Conservation (phyloP, 2,113 vertebrate genomes). For the Miniopterus natalensis region DNA sequence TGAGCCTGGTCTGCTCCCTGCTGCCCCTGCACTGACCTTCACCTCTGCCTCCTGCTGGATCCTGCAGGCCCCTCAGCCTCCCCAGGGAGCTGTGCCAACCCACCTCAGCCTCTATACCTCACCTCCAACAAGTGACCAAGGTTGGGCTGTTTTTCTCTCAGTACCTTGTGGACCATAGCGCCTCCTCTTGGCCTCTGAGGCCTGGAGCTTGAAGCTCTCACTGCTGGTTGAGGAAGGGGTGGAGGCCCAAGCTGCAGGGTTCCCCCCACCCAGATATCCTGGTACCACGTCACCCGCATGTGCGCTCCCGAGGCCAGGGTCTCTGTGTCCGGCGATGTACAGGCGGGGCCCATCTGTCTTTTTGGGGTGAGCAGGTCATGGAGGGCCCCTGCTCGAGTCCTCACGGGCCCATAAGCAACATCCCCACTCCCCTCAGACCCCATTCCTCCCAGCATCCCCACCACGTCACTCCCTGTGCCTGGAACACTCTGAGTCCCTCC, state of each 20-base stretch:
- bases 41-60: not conserved
- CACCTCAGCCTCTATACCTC: not conserved
- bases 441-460: too few relatives aligned
- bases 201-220: not conserved
- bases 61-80: not conserved
- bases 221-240: accelerated
- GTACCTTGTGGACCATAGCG: too few relatives aligned
- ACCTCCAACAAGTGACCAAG: not conserved
- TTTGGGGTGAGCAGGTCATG: accelerated
- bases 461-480: not conserved
- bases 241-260: not conserved
- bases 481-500: not conserved
- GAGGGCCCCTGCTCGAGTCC: not conserved
- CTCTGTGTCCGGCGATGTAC: not conserved
- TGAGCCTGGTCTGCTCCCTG: not conserved
- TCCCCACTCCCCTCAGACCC: not conserved
- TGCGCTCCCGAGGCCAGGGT: not conserved
- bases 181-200: not conserved
- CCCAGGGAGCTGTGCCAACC: not conserved
- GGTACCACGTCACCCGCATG: accelerated
- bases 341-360: not conserved
- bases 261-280: not conserved
- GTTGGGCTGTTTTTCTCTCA: not conserved
- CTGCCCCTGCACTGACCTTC: not conserved
- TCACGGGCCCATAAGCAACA: accelerated